A percentile compares a stretch with the other conserved stretches of the same genome.
Conservation (phyloP, 2,888 invertebrate genomes). For the Muscina levida region DNA sequence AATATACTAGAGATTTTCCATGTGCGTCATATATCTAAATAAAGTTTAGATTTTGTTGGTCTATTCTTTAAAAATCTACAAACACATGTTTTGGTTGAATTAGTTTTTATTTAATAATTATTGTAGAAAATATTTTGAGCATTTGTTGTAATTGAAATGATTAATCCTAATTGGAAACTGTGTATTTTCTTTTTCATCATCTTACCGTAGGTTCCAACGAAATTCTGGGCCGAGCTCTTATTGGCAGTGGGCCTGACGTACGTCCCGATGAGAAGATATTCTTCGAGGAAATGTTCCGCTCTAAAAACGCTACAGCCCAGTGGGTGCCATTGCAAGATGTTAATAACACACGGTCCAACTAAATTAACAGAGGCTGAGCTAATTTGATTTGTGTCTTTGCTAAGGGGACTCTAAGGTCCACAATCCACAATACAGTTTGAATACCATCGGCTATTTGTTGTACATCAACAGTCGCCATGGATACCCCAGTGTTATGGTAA, state of each 20-base stretch:
- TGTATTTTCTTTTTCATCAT: conserved; percentile 25
- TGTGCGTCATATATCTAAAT: no score
- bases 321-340: conserved; percentile 82
- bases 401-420: conserved; percentile 31
- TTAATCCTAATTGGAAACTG: no score
- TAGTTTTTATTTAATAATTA: no score
- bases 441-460: neutral
- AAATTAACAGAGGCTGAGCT: conserved; percentile 8
- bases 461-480: conserved; percentile 13
- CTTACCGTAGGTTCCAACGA: conserved; percentile 81
- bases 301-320: conserved; percentile 82
- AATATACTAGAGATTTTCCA: no score
- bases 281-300: conserved; percentile 82
- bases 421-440: conserved; percentile 35
- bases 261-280: conserved; percentile 81
- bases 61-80: no score
- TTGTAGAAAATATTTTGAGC: no score
- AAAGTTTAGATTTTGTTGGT: no score
- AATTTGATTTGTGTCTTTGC: conserved; percentile 30
- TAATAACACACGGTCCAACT: conserved; percentile 47
- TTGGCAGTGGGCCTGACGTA: conserved; percentile 80
- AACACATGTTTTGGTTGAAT: no score
- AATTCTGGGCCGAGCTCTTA: conserved; percentile 80
- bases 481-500: conserved; percentile 16
- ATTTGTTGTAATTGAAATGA: no score